Evolutionary conservation across 2,888 invertebrate genomes (phyloP), one percentile per base, ranked within the genome.

Genomic region (Deroplatys truncata): DNA sequence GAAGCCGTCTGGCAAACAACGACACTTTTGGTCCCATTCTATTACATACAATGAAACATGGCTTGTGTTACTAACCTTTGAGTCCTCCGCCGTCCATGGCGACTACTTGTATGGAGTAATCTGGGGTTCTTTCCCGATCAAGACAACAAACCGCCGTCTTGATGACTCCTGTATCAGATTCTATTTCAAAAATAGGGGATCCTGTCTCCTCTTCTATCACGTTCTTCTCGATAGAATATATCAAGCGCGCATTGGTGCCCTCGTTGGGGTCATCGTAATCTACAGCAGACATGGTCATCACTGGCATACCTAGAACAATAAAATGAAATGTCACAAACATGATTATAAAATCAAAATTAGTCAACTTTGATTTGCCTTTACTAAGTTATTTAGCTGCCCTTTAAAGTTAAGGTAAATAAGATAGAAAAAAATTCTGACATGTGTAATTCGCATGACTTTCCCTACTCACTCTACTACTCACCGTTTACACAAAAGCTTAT

Each of bases 241-340:
- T 94, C 90, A 96, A 92, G 90, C 94, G 94, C 5, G 95, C 95
- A 92, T 96, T 95, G 29, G 94, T 93, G 35, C 95, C 95, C 92
- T 95, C 95, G 89, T 94, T 93, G 15, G 94, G 94, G 89, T 94
- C 94, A 92, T 95, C 95, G 91, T 94, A 94, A 92, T 95, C 95
- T 28, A 94, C 93, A 4, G 95, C 95, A 15, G 94, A 94, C 92
- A 95, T 95, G 28, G 94, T 94, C 94, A 95, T 94, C 82, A 95
- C 95, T 88, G 94, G 93, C 90, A 92, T 91, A 93, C 95, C 94
- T 90, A 93, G 49, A 86, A 91, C 91, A 2, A 43, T 43, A 43
- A 43, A 43, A 13, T 43, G 43, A 0, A 43, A 43, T 84, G 89
- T 85, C 20, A 28, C n/a, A 15, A 28, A 84, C 0, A 28, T 8